Base-by-base conservation (phyloP, 1,140 invertebrate species). In the Ceratina japonica region DNA sequence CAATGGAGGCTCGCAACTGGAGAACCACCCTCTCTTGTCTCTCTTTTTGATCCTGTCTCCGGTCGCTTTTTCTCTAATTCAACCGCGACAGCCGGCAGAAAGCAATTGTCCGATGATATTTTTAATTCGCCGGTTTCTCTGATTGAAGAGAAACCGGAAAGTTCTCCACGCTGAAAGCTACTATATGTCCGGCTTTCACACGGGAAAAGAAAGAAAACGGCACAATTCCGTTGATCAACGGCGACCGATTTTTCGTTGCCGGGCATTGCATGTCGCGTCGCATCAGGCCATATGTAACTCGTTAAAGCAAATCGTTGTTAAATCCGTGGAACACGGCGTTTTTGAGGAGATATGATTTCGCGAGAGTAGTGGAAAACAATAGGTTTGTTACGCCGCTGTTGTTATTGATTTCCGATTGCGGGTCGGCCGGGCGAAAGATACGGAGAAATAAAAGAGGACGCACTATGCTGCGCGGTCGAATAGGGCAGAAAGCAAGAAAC, bases 401-500 rank as follows among this genome's bases (percentile, higher is more conserved):
- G 81, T 80, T 87, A 87, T 87, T 84, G 86, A 87, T 87, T 87
- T 87, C 81, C 86, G 86, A 86, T 87, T 75, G 78, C 52, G 63
- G 18, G 70, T 75, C 59, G 24, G 37, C 44, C 71, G 51, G 58
- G 75, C 71, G 75, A 74, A 83, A 81, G 79, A 84, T 81, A 77
- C 63, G 80, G 73, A 72, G 65, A 63, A 75, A 70, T 20, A 65
- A 64, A 61, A 65, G 59, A 49, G 70, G 37, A 44, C 37, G 37
- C 37, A 10, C 10, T 44, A 10, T 10, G 37, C 37, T 10, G 5
- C 37, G 37, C 15, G 31, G 37, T n/a, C n/a, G 49, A 49, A 18
- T 12, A 24, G 20, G 3, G 37, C 22, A 10, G 44, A 10, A 54
- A 52, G 61, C 31, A 49, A 44, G 44, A 63, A 31, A 22, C 22